Base-by-base conservation (phyloP, 2,888 invertebrate species). In the Rugalucina vietnamica region DNA sequence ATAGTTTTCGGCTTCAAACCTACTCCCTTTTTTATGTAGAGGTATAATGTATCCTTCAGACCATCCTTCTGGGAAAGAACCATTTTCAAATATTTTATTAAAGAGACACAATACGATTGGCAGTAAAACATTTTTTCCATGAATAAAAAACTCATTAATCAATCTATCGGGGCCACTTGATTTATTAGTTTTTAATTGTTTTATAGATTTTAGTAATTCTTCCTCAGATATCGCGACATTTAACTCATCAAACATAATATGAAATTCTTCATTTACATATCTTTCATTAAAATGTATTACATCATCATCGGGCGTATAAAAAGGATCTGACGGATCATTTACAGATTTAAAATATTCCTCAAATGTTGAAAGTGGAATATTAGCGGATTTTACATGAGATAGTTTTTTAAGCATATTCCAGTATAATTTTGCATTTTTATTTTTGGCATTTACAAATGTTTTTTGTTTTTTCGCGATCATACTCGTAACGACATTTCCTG, bases 121-220 rank as follows among this genome's bases (percentile, higher is more conserved):
- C 5, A n/a, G n/a, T 36, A 69, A 27, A 12, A 36, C 36, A 5
- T 69, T 24, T 14, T 36, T 36, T 69, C 29, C 69, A 69, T 69
- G 36, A n/a, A 69, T 76, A 34, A 76, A 76, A 34, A 57, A 36
- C 32, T 76, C 57, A 60, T 76, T n/a, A 32, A 76, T 57, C 10
- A 76, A 12, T n/a, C 14, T 34, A 57, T 76, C 76, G 21, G 65
- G 76, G 21, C 76, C 60, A 12, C 76, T 60, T 12, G 36, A 37
- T 39, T 37, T 57, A 37, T 37, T 65, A 12, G 57, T 76, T 76
- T 76, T 76, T 37, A 76, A 36, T 27, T 76, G 57, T 57, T 76
- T 57, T 60, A 76, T 76, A 37, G 76, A 34, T 60, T 18, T 39
- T 21, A 21, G n/a, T 29, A 76, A 24, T 49, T 76, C 76, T 34